These are phyloP conservation scores for Pipistrellus pygmaeus DNA, from an alignment of 2,797 vertebrate species.

Conservation along the genomic window DNA sequence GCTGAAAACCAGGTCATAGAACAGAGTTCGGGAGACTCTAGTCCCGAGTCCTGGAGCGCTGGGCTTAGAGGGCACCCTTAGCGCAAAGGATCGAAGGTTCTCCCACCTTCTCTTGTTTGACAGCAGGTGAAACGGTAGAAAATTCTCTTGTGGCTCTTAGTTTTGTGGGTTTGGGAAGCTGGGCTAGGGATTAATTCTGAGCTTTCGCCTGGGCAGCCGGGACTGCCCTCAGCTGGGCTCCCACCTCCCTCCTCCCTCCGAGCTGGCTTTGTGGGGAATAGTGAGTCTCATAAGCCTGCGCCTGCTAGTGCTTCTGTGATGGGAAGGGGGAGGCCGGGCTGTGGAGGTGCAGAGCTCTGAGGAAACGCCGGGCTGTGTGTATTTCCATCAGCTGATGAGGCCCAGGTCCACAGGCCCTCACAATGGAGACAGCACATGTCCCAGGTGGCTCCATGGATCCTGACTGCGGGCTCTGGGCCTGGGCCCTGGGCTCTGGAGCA, in stretches of 20 bases:
- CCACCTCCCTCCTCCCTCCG: background rate
- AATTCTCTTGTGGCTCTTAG: background rate
- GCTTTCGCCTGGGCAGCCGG: background rate
- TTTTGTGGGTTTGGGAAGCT: background rate
- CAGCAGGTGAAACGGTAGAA: background rate
- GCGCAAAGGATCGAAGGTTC: background rate
- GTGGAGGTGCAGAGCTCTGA: constrained; percentile 69
- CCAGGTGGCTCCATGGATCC: background rate
- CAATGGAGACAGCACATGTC: constrained; percentile 48
- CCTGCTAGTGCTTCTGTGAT: constrained; percentile 69
- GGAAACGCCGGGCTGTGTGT: constrained; percentile 67
- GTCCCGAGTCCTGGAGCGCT: background rate
- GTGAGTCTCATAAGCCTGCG: constrained; percentile 67
- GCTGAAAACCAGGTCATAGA: background rate
- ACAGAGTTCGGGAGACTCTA: background rate
- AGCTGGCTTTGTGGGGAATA: constrained; percentile 66
- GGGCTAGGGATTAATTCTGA: background rate
- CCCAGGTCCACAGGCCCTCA: constrained; percentile 35
- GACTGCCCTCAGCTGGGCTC: background rate
- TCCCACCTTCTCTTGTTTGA: background rate
- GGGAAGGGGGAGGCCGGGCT: constrained; percentile 62
- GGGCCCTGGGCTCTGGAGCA: background rate
- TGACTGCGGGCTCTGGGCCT: no score
- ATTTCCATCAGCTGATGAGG: constrained; percentile 72
- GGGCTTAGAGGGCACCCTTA: background rate